A percentile compares a stretch with the other conserved stretches of the same genome.
These are phyloP conservation scores for Maconellicoccus hirsutus DNA, from an alignment of 1,140 invertebrate species.

Conservation along the genomic window DNA sequence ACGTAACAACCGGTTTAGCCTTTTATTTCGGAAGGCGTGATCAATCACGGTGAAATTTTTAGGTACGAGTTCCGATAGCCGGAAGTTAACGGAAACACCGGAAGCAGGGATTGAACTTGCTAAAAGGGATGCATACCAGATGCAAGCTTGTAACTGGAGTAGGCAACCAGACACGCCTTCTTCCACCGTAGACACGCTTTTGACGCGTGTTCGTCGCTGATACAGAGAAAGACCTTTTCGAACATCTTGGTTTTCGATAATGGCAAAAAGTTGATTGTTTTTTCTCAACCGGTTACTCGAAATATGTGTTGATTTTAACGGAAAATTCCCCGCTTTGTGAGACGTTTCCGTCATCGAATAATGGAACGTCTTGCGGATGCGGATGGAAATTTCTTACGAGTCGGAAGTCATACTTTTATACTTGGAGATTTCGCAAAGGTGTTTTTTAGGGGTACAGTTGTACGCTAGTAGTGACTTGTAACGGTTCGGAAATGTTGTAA, in stretches of 20 bases:
- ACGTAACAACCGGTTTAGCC: background rate
- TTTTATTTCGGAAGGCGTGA: background rate
- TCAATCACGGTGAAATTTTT: background rate
- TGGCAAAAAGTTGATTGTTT: background rate
- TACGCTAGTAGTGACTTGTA: too few species aligned
- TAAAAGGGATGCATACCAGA: background rate
- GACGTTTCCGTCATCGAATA: background rate
- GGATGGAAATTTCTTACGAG: background rate
- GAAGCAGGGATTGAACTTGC: background rate
- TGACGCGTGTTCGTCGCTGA: background rate
- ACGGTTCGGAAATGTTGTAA: too few species aligned
- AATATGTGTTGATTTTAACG: background rate
- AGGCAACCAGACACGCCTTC: slow-evolving; percentile 6
- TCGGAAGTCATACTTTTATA: background rate
- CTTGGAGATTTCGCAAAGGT: slow-evolving; percentile 6
- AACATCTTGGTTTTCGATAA: too few species aligned
- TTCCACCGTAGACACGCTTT: background rate
- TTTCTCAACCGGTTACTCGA: background rate
- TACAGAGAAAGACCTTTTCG: background rate
- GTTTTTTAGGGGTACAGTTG: too few species aligned
- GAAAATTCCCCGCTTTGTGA: background rate
- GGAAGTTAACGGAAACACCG: background rate
- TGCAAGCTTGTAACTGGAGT: background rate
- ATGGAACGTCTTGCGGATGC: background rate
- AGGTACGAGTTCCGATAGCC: background rate